Evolutionary conservation across 2,113 vertebrate genomes (phyloP), one percentile per base, ranked within the genome.

Genomic region (Pithys albifrons): DNA sequence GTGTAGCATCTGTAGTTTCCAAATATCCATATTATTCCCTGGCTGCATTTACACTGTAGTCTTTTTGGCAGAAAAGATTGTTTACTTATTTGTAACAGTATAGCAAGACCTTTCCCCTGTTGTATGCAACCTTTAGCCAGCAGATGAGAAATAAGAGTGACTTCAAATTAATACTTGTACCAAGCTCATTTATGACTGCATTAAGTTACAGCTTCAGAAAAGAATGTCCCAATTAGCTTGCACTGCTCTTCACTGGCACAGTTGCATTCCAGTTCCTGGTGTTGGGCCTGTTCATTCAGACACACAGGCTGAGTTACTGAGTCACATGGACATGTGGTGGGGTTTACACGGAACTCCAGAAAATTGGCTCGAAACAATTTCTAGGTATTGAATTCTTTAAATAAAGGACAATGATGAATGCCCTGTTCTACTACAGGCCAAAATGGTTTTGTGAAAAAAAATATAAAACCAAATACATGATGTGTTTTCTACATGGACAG

Each of bases 1-100:
- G 28, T 61, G 49, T 72, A 91, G 95, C 71, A 92, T 92, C 86
- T 91, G 83, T 76, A 93, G 83, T 57, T 89, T 91, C 64, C 58
- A 85, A 95, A 62, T 49, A 89, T 71, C 73, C 96, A 91, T 90
- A 85, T 85, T 84, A 93, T 91, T 89, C 88, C 87, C 70, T 72
- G 41, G 64, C 51, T 71, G 46, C 84, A 69, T 95, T 95, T 85
- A 94, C 46, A 64, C 73, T 90, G 71, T 33, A 88, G 74, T 43
- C 33, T 49, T 71, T 81, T 76, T 91, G 85, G 93, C 91, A 94
- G 81, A 81, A 87, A 80, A 54, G 35, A 74, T 11, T 73, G 77
- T 91, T 95, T 89, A 74, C 73, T 96, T 78, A 70, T 91, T 87
- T 93, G 80, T 77, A 66, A 59, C 76, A 89, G 37, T 54, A 86